Percentiles rank a stretch among this genome's conserved stretches.
These are phyloP conservation scores for Tipula vernalis DNA, from an alignment of 2,888 invertebrate species.

Conservation along the genomic window DNA sequence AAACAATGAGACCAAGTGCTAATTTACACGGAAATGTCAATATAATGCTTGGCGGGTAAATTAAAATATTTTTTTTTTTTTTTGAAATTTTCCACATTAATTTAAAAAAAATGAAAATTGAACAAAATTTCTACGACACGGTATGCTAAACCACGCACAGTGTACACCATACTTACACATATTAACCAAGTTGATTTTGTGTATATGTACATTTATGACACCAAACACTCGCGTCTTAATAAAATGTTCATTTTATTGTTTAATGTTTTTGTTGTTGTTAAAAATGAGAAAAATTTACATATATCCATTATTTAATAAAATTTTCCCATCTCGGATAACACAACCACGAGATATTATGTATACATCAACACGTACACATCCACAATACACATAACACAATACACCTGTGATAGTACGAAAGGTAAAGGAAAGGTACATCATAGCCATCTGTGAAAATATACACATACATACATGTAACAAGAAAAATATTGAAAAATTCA, in stretches of 20 bases:
- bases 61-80: not conserved
- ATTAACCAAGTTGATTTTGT: not conserved
- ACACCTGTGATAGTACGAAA: not conserved
- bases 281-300: not conserved
- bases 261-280: not conserved
- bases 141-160: not conserved
- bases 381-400: not conserved
- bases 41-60: constrained; percentile 67
- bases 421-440: not conserved
- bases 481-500: not conserved
- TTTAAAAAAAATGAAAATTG: not conserved
- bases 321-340: not conserved
- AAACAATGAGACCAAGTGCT: constrained; percentile 24
- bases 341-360: not conserved
- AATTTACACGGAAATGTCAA: constrained; percentile 52
- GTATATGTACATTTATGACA: not conserved
- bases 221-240: not conserved
- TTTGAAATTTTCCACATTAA: not conserved
- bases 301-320: not conserved
- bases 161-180: not conserved
- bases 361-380: not conserved
- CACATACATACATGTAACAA: not conserved
- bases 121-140: not conserved
- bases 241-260: not conserved
- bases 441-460: not conserved